These are phyloP conservation scores for Acanthurus lineatus DNA, from an alignment of 2,797 vertebrate species.

Conservation along the genomic window DNA sequence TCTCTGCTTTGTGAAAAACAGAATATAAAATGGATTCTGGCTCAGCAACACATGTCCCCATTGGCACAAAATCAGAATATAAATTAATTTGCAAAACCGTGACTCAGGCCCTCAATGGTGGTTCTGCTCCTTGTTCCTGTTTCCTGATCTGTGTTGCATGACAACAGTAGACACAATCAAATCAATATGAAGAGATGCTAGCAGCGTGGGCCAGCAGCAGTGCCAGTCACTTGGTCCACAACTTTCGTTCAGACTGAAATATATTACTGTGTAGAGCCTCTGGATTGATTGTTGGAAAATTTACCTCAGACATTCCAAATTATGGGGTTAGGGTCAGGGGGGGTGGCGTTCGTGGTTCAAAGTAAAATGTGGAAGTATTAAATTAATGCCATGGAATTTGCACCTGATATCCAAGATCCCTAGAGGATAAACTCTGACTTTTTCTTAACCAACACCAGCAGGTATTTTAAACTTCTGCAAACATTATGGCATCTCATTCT, in stretches of 20 bases:
- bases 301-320: neutral
- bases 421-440: neutral
- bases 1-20: conserved; percentile 17
- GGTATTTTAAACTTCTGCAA: neutral
- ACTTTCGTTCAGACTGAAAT: neutral
- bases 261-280: neutral
- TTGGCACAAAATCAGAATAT: conserved; percentile 29
- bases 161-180: conserved; percentile 10
- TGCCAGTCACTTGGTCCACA: neutral
- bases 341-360: conserved; percentile 1
- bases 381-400: neutral
- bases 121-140: conserved; percentile 7
- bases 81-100: conserved; percentile 11
- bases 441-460: neutral
- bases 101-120: neutral
- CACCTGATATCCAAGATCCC: neutral
- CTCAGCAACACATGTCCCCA: conserved; percentile 7
- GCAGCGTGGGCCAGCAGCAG: neutral
- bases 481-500: neutral
- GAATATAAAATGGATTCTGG: conserved; percentile 13
- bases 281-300: neutral
- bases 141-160: neutral
- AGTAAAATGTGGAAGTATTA: neutral
- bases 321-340: neutral
- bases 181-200: neutral